Conservation (phyloP, 2,113 vertebrate genomes). For the Erpornis zantholeuca region DNA sequence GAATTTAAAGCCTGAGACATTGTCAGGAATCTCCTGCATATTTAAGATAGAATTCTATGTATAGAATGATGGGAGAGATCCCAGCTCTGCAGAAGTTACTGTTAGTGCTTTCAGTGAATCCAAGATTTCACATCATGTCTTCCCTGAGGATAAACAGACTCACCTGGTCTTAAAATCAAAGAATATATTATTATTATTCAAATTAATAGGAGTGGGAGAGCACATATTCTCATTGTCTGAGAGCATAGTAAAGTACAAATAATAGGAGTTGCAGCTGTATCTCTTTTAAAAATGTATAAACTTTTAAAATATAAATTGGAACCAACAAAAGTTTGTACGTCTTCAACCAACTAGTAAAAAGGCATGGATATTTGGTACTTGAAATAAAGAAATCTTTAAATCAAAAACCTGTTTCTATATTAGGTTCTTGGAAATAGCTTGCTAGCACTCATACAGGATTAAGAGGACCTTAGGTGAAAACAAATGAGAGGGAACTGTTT, state of each 20-base stretch:
- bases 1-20: not conserved
- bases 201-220: not conserved
- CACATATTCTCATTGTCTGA: not conserved
- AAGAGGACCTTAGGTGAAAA: not conserved
- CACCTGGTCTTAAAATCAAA: not conserved
- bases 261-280: not conserved
- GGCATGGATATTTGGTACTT: not conserved
- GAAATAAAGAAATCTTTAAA: not conserved
- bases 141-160: not conserved
- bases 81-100: not conserved
- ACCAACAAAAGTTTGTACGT: not conserved
- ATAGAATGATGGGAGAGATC: not conserved
- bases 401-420: not conserved
- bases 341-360: not conserved
- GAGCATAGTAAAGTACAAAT: not conserved
- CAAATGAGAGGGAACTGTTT: not conserved
- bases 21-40: not conserved
- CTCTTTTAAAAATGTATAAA: not conserved
- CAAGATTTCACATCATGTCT: not conserved
- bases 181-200: not conserved
- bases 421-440: not conserved
- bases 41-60: not conserved
- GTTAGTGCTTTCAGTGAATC: not conserved
- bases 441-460: not conserved
- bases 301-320: not conserved